Conservation (phyloP, 2,888 invertebrate species). For the Lucinisca nassula region DNA sequence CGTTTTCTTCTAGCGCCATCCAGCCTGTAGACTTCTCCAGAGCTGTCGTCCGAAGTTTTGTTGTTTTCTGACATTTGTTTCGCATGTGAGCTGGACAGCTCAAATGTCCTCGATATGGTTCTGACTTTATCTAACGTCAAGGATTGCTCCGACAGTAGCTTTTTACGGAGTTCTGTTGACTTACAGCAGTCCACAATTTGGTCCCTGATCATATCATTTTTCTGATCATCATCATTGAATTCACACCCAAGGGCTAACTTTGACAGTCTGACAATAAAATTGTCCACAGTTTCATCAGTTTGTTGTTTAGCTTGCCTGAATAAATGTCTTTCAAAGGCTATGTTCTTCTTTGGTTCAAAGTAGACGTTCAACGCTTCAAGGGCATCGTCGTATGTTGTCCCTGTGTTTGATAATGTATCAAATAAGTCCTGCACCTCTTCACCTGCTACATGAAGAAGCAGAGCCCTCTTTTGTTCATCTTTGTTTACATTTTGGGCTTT, state of each 20-base stretch:
- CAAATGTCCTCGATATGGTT: background rate
- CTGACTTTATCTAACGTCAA: background rate
- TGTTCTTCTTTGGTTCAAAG: slow-evolving; percentile 22
- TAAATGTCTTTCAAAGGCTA: slow-evolving; percentile 4
- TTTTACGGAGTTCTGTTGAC: background rate
- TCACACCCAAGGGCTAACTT: slow-evolving; percentile 11
- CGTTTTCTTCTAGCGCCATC: too few species aligned
- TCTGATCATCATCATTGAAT: background rate
- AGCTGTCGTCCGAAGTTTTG: background rate
- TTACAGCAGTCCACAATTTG: slow-evolving; percentile 10
- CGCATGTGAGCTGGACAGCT: slow-evolving; percentile 8
- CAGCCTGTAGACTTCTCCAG: too few species aligned
- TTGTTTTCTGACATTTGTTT: background rate
- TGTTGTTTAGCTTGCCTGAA: background rate
- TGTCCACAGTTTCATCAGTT: background rate
- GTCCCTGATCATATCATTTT: slow-evolving; percentile 3
- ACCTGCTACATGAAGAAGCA: background rate
- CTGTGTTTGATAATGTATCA: background rate
- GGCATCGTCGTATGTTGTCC: background rate
- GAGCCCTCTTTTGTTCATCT: background rate
- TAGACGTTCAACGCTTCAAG: background rate
- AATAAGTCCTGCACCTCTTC: slow-evolving; percentile 20
- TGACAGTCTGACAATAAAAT: background rate
- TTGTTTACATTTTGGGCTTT: background rate
- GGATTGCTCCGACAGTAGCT: background rate